Base-by-base conservation (phyloP, 2,888 invertebrate genomes). In the Gymnosoma rotundatum region DNA sequence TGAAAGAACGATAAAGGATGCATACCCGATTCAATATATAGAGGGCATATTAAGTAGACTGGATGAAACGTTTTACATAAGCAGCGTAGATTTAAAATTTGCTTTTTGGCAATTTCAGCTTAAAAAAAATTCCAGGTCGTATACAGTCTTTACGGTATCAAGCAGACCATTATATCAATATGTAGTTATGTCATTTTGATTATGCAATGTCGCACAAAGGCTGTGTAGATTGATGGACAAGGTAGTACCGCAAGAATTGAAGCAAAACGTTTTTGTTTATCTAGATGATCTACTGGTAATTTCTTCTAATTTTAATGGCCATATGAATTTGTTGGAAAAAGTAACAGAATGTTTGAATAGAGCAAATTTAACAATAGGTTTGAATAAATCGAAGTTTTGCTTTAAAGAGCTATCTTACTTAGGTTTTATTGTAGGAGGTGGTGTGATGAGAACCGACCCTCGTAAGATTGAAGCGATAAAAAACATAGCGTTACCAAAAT, bases 211-310 rank as follows among this genome's bases (percentile, higher is more conserved):
- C 5, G 83, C 85, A 5, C 83, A 83, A 50, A 32, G 76, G 7
- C 38, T 83, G n/a, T 88, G 88, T 70, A 70, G 87, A 0, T 58
- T 88, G n/a, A 78, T 88, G 73, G 73, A 79, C 20, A 79, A 89
- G 1, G 48, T 48, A n/a, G 16, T 48, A 14, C 48, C 48, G n/a
- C 48, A 48, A n/a, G 48, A 16, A 48, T 45, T 45, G 14, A 48
- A 48, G 16, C 38, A 38, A 38, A 38, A 38, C 38, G 38, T 58
- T 9, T 42, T 61, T 7, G n/a, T 61, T 2, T 61, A 42, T n/a
- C 14, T 42, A 7, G 42, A 61, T 16, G 42, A 42, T 6, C 21
- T 61, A 4, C 16, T 61, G 6, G 38, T 61, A 14, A 18, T 42
- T 10, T 6, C 20, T 10, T 38, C 38, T 7, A 38, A 38, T 38